Conservation (phyloP, 37 sponge, comb jelly and placozoan species). For the Tethya wilhelma region DNA sequence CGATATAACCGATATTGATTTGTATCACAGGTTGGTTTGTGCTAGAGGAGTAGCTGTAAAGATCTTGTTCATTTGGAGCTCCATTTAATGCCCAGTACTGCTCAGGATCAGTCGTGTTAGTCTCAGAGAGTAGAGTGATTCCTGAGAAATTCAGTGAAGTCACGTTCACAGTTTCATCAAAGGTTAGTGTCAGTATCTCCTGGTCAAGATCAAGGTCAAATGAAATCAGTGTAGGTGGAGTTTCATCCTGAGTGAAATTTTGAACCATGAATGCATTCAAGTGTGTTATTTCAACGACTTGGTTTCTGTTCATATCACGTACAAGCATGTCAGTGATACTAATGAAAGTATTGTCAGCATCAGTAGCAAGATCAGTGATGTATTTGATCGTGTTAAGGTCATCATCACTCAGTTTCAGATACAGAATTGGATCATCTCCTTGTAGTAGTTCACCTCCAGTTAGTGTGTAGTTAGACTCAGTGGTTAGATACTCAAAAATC, state of each 20-base stretch:
- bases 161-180: slow-evolving; percentile 89
- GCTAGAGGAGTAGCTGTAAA: slow-evolving; percentile 53
- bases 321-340: slow-evolving; percentile 40
- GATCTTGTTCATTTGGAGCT: slow-evolving; percentile 16
- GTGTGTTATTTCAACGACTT: slow-evolving; percentile 31
- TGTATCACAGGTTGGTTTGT: slow-evolving; percentile 50
- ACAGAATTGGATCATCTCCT: slow-evolving; percentile 58
- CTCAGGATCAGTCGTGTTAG: slow-evolving; percentile 7
- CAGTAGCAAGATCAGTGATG: slow-evolving; percentile 41
- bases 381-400: slow-evolving; percentile 86
- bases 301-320: slow-evolving; percentile 82
- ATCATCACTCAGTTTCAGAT: slow-evolving; percentile 41
- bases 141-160: slow-evolving; percentile 51
- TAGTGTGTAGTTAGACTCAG: slow-evolving; percentile 58
- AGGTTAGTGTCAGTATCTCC: slow-evolving; percentile 60
- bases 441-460: slow-evolving; percentile 46
- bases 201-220: slow-evolving; percentile 72
- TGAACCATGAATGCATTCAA: slow-evolving; percentile 36
- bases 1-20: slow-evolving; percentile 68
- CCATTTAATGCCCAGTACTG: slow-evolving; percentile 51
- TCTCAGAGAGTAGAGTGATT: slow-evolving; percentile 64
- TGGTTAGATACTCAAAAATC: slow-evolving; percentile 34
- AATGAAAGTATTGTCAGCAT: slow-evolving; percentile 54
- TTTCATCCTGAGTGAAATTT: slow-evolving; percentile 45
- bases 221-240: slow-evolving; percentile 53